Base-by-base conservation (phyloP, 2,797 vertebrate genomes). In the Toxotes lorentzi region DNA sequence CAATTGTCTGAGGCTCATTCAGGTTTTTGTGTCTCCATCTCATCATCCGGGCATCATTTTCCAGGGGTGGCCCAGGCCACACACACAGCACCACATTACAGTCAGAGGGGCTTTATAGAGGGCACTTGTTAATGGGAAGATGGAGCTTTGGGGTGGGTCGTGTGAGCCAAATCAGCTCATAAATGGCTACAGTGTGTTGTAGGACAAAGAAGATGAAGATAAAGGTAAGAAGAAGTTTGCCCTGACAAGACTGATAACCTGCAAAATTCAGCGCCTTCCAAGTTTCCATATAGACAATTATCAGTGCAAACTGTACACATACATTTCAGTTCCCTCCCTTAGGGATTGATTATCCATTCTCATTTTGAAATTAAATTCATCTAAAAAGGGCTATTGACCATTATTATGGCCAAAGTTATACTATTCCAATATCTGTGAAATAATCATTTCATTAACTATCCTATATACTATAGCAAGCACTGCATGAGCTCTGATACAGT, bases 11-110 rank as follows among this genome's bases (percentile, higher is more conserved):
- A 73, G 64, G 64, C 87, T 72, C 86, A 91, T 91, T 93, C 88
- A 91, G 72, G 78, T 86, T 90, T 93, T 90, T 93, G 89, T 91
- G 83, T 90, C 85, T 88, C 87, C 76, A 70, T 90, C 93, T 93
- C 92, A 93, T 94, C 94, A 89, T 80, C 84, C 75, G 75, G 77
- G 77, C 69, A 47, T 89, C 86, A 85, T 77, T 77, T 91, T 91
- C 80, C 81, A 78, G 81, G 72, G 84, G 84, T 75, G 58, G 82
- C 72, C 69, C 34, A 54, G 88, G 91, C 89, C 91, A 91, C 92
- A 90, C 92, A 90, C 91, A 92, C 91, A 90, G 81, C 71, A 83
- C 70, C 76, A 50, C 72, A 79, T 83, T 83, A 89, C 83, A 84
- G 88, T 91, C 75, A 68, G 76, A 71, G 75, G 72, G 85, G 86